Evolutionary conservation across 2,113 vertebrate genomes (phyloP), one percentile per base, ranked within the genome.

Genomic region (Epinephelus fuscoguttatus): DNA sequence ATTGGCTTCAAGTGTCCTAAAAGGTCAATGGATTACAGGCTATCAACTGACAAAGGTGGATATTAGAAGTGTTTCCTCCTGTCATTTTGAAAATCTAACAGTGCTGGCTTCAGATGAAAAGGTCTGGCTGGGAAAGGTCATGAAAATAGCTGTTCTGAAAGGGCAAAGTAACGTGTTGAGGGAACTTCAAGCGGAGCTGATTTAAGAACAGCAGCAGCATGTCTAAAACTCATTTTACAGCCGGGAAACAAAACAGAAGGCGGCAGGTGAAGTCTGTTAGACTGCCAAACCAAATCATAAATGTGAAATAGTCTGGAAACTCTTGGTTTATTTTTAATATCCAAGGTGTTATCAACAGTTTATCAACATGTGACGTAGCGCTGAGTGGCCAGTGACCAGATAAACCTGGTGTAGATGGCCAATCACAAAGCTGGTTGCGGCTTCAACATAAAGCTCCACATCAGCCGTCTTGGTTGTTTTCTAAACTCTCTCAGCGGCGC

Each of bases 1-100:
- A 63, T 12, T 0, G 49, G 21, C 37, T 25, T 42, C 18, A 27
- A 3, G 57, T 18, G 17, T 49, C 52, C 62, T 66, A 33, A 19
- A 78, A 73, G 75, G 57, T 64, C 52, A 25, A 1, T 0, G 37
- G 57, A 73, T 71, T 81, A 61, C 3, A 81, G 66, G 73, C 50
- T 60, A 21, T 53, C 14, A 27, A 4, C 45, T 9, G 49, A 27
- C 9, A 0, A 42, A 66, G 68, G 18, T 3, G 6, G 40, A 59
- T 13, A 23, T 70, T 60, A 21, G 12, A 27, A 12, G 62, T 13
- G 60, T 56, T 52, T 45, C n/a, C 47, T 21, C 30, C 4, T 78
- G 30, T 50, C 57, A 62, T 66, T 55, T 2, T 40, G 15, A 19
- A 8, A 66, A 75, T 42, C 3, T 27, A 21, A 76, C 11, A 17